Conservation (phyloP, 1,140 invertebrate species). For the Trichonephila clavata region DNA sequence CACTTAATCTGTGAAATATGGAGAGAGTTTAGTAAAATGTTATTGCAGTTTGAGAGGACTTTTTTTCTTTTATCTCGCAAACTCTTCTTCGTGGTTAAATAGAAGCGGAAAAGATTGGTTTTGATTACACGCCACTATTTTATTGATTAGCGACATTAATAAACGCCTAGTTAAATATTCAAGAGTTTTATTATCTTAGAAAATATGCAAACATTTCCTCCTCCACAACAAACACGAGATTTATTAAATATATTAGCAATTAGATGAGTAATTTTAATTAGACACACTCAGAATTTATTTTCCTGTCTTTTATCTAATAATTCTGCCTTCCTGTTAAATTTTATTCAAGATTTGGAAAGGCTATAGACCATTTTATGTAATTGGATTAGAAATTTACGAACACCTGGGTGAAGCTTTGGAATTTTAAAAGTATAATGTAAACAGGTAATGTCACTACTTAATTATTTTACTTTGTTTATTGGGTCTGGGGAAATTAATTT, state of each 20-base stretch:
- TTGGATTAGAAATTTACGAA: no score
- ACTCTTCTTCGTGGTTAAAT: background rate
- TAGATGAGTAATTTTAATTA: constrained; percentile 22
- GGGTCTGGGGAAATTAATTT: no score
- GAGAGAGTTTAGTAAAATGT: constrained; percentile 51
- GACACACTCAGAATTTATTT: background rate
- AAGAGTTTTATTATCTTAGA: constrained; percentile 43
- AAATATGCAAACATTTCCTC: background rate
- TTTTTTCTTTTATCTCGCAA: background rate
- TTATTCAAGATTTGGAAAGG: no score
- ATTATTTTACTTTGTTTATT: no score
- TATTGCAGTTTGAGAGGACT: constrained; percentile 50
- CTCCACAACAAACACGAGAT: background rate
- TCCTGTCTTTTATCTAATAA: background rate
- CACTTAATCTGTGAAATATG: constrained; percentile 70
- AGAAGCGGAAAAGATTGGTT: constrained; percentile 18
- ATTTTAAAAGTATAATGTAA: no score
- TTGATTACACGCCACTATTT: background rate
- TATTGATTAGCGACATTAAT: constrained; percentile 32
- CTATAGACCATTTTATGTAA: no score
- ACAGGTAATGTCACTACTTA: no score
- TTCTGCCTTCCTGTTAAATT: background rate
- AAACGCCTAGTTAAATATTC: constrained; percentile 33
- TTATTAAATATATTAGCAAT: constrained; percentile 50
- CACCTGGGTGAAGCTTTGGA: no score